phyloP scores from a whole-genome alignment of 2,888 invertebrate species.

The Carabus problematicus region DNA sequence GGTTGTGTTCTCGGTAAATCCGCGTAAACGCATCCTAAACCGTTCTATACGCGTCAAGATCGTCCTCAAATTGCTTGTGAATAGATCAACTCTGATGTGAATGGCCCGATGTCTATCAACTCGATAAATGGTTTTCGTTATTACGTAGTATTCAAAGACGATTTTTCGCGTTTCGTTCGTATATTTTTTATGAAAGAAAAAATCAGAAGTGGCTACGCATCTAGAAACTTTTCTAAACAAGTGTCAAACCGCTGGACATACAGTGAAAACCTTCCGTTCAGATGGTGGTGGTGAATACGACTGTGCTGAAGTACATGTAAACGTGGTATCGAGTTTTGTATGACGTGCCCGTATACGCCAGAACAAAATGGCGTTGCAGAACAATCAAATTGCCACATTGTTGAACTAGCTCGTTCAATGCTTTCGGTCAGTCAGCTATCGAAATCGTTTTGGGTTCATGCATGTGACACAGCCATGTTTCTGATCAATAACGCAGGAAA shows the following conservation, averaged over 20 bases:
- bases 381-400: too few relatives aligned
- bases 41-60: constrained; percentile 41
- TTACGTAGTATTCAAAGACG: constrained; percentile 47
- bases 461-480: constrained; percentile 33
- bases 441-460: too few relatives aligned
- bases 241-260: constrained; percentile 46
- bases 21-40: constrained; percentile 36
- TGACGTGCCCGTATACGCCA: too few relatives aligned
- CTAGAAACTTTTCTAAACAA: constrained; percentile 46
- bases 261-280: constrained; percentile 46
- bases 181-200: constrained; percentile 46
- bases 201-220: constrained; percentile 43
- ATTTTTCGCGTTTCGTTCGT: constrained; percentile 45
- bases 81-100: constrained; percentile 47
- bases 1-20: constrained; percentile 42
- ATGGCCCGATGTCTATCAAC: constrained; percentile 46
- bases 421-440: too few relatives aligned
- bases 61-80: constrained; percentile 45
- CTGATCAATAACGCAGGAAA: constrained; percentile 44
- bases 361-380: too few relatives aligned
- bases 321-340: too few relatives aligned
- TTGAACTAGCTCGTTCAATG: too few relatives aligned
- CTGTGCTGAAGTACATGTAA: constrained; percentile 36
- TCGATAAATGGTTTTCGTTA: constrained; percentile 46
- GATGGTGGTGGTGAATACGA: constrained; percentile 46